Evolutionary conservation across 2,113 vertebrate species (phyloP), one percentile per base, ranked within the genome.

Genomic region (Danionella cerebrum): DNA sequence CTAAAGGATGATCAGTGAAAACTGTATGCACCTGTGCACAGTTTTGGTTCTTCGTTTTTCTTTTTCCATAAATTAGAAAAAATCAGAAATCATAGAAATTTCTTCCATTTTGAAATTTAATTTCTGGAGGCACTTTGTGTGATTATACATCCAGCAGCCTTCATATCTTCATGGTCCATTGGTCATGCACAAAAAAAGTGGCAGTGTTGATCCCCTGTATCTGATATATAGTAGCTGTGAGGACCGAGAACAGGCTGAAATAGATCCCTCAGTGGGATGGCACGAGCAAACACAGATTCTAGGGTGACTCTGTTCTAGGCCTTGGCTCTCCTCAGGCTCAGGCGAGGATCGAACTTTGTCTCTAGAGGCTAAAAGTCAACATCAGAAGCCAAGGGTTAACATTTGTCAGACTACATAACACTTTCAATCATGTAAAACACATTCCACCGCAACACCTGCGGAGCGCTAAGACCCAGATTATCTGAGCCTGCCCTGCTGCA

Each of bases 321-420:
- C 25, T 19, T 14, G 22, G 29, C 25, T 27, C n/a, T 39, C 36
- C 14, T 6, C 9, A 13, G 27, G 41, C 44, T 62, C 18, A 24
- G n/a, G 42, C 7, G 12, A 42, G 24, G 50, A 5, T n/a, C 12
- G 24, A 42, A 6, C 19, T 14, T 50, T 60, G 51, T 65, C 59
- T 74, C 59, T 29, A 60, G 69, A 71, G 63, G 31, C 39, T 18
- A 16, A 69, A 54, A 24, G 14, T 69, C 65, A 69, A 66, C 45
- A 54, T 69, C 25, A 31, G 38, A 29, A 41, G 36, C 64, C 2
- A 3, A 38, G 45, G 47, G n/a, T 66, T 66, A 18, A 67, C 53
- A 72, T 75, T 71, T 72, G 60, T 57, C 69, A 57, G 66, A 74
- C 72, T 78, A n/a, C n/a, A n/a, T n/a, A 74, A 48, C 67, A 73